These are phyloP conservation scores for Vidua macroura DNA, from an alignment of 2,113 vertebrate genomes.

Conservation along the genomic window DNA sequence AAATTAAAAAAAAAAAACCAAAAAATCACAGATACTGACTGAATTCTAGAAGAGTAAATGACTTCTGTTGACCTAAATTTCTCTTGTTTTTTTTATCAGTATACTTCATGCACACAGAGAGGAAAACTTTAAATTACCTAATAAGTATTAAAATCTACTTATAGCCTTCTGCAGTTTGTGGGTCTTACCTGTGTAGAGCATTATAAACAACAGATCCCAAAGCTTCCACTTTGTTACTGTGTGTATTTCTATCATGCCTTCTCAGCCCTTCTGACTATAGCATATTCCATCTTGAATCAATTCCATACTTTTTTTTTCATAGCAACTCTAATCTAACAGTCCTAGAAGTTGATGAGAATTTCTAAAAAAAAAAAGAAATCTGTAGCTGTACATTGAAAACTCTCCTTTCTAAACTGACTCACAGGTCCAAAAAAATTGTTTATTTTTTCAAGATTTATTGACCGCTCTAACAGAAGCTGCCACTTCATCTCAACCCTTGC, in stretches of 20 bases:
- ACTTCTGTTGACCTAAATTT: constrained; percentile 16
- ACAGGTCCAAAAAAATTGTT: background rate
- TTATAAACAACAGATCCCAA: background rate
- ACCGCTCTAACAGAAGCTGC: background rate
- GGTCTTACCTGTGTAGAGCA: background rate
- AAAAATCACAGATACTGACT: background rate
- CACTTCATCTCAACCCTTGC: background rate
- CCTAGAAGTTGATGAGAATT: background rate
- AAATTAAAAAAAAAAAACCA: background rate
- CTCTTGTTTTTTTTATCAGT: background rate
- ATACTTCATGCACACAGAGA: background rate
- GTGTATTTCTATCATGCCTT: background rate
- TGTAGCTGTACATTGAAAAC: background rate
- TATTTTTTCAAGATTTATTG: background rate
- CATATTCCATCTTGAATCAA: background rate
- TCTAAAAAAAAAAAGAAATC: background rate
- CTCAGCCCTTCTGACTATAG: background rate
- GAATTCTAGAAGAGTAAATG: background rate
- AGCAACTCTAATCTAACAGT: background rate
- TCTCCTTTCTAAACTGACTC: background rate
- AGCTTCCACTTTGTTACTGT: background rate
- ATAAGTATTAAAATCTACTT: background rate
- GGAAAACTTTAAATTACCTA: background rate
- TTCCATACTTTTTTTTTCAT: background rate
- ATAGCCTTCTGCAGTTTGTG: background rate